phyloP scores from a whole-genome alignment of 2,113 vertebrate species.

The Oncorhynchus clarkii region DNA sequence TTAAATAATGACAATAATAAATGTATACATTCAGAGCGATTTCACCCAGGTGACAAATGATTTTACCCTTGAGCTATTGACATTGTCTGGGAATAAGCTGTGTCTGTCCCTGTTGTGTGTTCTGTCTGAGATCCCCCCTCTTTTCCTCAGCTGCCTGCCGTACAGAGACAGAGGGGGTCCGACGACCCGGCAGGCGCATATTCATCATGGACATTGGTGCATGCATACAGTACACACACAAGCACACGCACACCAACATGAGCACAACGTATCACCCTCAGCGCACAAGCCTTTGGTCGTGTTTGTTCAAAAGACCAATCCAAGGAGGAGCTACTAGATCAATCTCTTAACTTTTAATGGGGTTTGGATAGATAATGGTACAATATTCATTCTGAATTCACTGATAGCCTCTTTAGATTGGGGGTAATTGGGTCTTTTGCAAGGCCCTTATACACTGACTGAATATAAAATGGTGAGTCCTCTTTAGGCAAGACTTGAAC shows the following conservation, averaged over 20 bases:
- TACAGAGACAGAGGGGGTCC: constrained; percentile 42
- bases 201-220: constrained; percentile 66
- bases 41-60: constrained; percentile 74
- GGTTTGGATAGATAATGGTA: constrained; percentile 87
- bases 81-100: constrained; percentile 75
- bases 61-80: constrained; percentile 82
- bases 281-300: not conserved
- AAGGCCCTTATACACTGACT: constrained; percentile 67
- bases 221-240: constrained; percentile 8
- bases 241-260: constrained; percentile 11
- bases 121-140: constrained; percentile 70
- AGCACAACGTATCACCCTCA: not conserved
- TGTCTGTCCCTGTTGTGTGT: constrained; percentile 76
- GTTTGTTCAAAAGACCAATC: constrained; percentile 74
- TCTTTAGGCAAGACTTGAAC: constrained; percentile 87
- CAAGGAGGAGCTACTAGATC: constrained; percentile 85
- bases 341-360: constrained; percentile 88
- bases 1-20: constrained; percentile 80
- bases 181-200: constrained; percentile 62
- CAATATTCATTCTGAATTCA: constrained; percentile 86
- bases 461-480: constrained; percentile 91
- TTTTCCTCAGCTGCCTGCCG: constrained; percentile 54
- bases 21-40: constrained; percentile 79
- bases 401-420: constrained; percentile 90
- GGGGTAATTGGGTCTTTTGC: constrained; percentile 91